phyloP scores from a whole-genome alignment of 2,888 invertebrate species.

The Euproctis similis region DNA sequence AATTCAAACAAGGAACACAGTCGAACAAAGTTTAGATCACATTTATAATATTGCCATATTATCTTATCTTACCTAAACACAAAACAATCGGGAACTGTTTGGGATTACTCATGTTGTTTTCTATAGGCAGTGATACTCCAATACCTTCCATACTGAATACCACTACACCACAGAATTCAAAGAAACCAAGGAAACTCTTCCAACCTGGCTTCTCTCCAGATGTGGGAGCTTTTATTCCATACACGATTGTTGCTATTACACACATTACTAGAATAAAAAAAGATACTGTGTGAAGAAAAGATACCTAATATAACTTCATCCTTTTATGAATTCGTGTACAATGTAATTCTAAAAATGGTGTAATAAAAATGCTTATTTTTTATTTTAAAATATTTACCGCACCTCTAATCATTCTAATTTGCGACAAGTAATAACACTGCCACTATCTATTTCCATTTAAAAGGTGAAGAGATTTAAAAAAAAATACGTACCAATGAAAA shows the following conservation, averaged over 20 bases:
- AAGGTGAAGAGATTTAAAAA: background rate
- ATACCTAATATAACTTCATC: too few species aligned
- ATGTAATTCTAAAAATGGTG: too few species aligned
- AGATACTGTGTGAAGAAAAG: too few species aligned
- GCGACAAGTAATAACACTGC: too few species aligned
- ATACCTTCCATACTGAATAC: constrained; percentile 77
- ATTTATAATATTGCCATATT: too few species aligned
- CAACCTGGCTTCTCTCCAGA: constrained; percentile 44
- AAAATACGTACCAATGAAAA: constrained; percentile 49
- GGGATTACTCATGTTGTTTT: constrained; percentile 63
- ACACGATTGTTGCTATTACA: constrained; percentile 55
- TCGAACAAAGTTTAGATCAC: too few species aligned
- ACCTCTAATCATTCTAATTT: too few species aligned
- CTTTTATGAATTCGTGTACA: too few species aligned
- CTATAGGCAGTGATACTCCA: constrained; percentile 60
- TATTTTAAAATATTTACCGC: too few species aligned
- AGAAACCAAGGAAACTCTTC: constrained; percentile 50
- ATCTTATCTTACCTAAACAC: constrained; percentile 49
- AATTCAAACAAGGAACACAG: too few species aligned
- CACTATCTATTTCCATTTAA: too few species aligned
- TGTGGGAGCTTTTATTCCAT: constrained; percentile 41
- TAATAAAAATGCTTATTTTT: too few species aligned
- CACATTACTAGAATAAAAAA: constrained; percentile 52
- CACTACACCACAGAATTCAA: constrained; percentile 76
- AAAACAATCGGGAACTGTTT: constrained; percentile 45